Evolutionary conservation across 2,888 invertebrate genomes (phyloP), one percentile per base, ranked within the genome.

Genomic region (Epistrophe grossulariae): DNA sequence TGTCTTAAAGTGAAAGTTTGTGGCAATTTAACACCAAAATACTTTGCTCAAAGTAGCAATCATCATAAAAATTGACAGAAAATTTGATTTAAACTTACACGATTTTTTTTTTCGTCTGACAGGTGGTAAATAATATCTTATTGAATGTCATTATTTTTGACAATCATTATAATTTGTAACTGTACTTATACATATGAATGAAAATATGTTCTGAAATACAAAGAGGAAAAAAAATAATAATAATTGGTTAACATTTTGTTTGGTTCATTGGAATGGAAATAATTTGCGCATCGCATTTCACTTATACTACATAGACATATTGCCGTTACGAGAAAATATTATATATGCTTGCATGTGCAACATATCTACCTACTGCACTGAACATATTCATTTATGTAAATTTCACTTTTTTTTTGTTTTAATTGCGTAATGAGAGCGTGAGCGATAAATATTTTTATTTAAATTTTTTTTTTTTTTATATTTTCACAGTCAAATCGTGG

Each of bases 371-470:
- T 52, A n/a, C 55, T 38, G n/a, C 19, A 57, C 55, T 71, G 66
- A 24, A 31, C 59, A 74, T 74, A 8, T 35, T 82, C 72, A 38
- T 76, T 70, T 74, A 87, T 87, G 83, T 83, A 87, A 87, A 87
- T 83, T 79, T 87, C 87, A 85, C 85, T 87, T 83, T 87, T 83
- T 79, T 17, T 4, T 35, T 59, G 11, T 59, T 48, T 48, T 82
- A 73, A 83, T 87, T 83, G 87, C 79, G 55, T 83, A 87, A 87
- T 87, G 83, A 87, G 79, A 82, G 74, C 79, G 70, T 76, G 81
- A 57, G 38, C 64, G 43, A 78, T 78, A 50, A 80, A 72, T 68
- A 55, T 73, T 48, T 64, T 10, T 24, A 55, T 73, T 48, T 64
- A 7, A n/a, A 38, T 35, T n/a, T 45, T 45, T 13, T 43, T 15